Evolutionary conservation across 1,140 invertebrate genomes (phyloP).

Genomic region (Heliconius congener): DNA sequence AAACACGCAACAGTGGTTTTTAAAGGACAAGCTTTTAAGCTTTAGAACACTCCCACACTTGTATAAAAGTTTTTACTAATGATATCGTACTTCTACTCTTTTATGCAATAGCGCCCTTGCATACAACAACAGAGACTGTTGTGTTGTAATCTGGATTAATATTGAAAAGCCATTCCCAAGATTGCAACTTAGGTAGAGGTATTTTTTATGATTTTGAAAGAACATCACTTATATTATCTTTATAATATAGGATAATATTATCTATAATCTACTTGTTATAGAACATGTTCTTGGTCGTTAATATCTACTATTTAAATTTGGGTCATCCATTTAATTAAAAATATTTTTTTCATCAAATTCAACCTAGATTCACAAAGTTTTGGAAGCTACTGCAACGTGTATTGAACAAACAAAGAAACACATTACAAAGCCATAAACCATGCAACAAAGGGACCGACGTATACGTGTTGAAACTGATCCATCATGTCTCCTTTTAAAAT

Average conservation of each 20-base stretch:
- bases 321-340: not conserved
- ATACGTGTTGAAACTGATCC: constrained; percentile 81
- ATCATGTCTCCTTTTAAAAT: constrained; percentile 81
- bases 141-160: constrained; percentile 53
- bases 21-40: constrained; percentile 60
- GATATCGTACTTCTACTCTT: constrained; percentile 52
- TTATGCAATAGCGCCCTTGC: constrained; percentile 53
- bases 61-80: constrained; percentile 64
- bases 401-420: constrained; percentile 80
- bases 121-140: constrained; percentile 49
- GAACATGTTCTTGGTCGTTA: no score
- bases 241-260: no score
- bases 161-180: not conserved
- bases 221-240: not conserved
- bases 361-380: constrained; percentile 51
- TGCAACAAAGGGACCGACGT: constrained; percentile 77
- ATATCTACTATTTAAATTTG: not conserved
- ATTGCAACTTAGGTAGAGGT: constrained; percentile 5
- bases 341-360: constrained; percentile 9
- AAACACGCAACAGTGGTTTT: constrained; percentile 75
- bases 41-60: constrained; percentile 68
- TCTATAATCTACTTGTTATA: not conserved
- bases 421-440: constrained; percentile 80
- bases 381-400: constrained; percentile 67
- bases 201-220: not conserved